Percentiles rank a stretch among this genome's conserved stretches.
phyloP scores from a whole-genome alignment of 1,140 invertebrate species.

The Zaprionus taronus region DNA sequence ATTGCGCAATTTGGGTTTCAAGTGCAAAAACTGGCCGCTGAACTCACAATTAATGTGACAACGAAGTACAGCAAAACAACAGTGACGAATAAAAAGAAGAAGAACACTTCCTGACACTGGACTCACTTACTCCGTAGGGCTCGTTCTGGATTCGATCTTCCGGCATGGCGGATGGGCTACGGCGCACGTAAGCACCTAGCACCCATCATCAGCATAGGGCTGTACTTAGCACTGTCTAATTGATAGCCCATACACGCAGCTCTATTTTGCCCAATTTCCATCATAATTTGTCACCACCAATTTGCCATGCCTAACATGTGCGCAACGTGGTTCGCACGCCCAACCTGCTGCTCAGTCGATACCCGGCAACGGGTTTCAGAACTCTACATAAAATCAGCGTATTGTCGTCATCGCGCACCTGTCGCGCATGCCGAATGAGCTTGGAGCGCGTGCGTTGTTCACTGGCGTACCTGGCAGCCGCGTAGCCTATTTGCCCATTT shows the following conservation, averaged over 20 bases:
- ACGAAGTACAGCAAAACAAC: constrained; percentile 27
- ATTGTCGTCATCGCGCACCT: constrained; percentile 27
- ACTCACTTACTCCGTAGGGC: constrained; percentile 37
- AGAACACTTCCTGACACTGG: constrained; percentile 22
- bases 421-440: constrained; percentile 58
- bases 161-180: constrained; percentile 47
- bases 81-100: constrained; percentile 3
- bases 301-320: constrained; percentile 57
- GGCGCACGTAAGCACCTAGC: constrained; percentile 54
- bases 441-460: constrained; percentile 62
- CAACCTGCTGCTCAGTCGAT: neutral
- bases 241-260: constrained; percentile 45
- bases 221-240: constrained; percentile 9
- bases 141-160: constrained; percentile 45
- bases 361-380: neutral
- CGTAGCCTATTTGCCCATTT: constrained; percentile 51
- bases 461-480: constrained; percentile 22
- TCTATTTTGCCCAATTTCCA: neutral
- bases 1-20: constrained; percentile 80
- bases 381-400: constrained; percentile 43
- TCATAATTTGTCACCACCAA: constrained; percentile 26
- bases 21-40: constrained; percentile 77
- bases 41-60: constrained; percentile 42
- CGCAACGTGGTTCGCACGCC: constrained; percentile 62
- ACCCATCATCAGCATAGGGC: constrained; percentile 3